Base-by-base conservation (phyloP, 2,888 invertebrate genomes). In the Phengaris arion region DNA sequence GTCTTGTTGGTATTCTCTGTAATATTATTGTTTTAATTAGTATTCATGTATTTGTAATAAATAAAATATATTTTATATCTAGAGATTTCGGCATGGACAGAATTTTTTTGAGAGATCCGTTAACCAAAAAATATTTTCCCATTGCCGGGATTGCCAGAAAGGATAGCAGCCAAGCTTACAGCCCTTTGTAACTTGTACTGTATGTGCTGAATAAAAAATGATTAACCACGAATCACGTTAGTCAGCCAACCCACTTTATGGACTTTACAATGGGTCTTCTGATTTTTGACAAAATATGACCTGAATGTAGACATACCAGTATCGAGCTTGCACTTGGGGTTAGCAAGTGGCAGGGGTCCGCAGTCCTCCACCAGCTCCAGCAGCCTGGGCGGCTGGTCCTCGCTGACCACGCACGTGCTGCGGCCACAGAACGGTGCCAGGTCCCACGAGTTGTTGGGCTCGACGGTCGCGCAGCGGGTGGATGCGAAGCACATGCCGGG, bases 401-500 rank as follows among this genome's bases (percentile, higher is more conserved):
- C 96, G 80, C 96, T 96, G 81, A 96, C 94, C 5, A 97, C 96
- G 91, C 98, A 98, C 76, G 97, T 97, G 82, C 97, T 97, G 81
- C 97, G 96, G n/a, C 98, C 98, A 85, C 98, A 98, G 96, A 98
- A 98, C 6, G 98, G 98, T 2, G 96, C 94, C 82, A 98, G 89
- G 76, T 97, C 97, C 98, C 98, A 98, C 77, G 96, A 94, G 90
- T 97, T 96, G 78, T 96, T 96, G 3, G 97, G 97, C 86, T 97
- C 97, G 75, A 98, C 96, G 13, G 98, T 98, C 64, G 97, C 97
- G 89, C 98, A 98, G 76, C 96, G 95, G 76, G 98, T 98, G 7
- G 98, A 97, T 0, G 98, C 98, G 91, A 98, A 98, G 86, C 98
- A 98, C 95, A 97, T 95, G 59, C 97, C 97, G 73, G 98, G 98